Percentiles rank a stretch among this genome's conserved stretches.
Evolutionary conservation across 1,140 invertebrate genomes (phyloP).

Genomic region (Grapholita molesta): DNA sequence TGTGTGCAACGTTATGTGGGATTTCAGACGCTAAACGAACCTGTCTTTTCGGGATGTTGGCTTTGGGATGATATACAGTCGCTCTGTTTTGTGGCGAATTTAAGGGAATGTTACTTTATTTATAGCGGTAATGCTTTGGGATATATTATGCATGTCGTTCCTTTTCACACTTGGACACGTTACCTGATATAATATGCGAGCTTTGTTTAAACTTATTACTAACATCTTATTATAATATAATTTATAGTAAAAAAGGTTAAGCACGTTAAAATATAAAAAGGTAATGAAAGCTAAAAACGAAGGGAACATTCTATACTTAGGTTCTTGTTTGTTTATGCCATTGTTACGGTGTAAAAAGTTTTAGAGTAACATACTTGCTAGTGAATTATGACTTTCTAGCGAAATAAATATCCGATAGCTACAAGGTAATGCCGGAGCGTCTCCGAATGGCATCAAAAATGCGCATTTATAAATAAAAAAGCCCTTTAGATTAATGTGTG

Average conservation of each 20-base stretch:
- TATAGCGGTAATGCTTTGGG: not conserved
- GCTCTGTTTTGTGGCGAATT: not conserved
- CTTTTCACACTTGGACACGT: not conserved
- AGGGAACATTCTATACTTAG: too few species aligned
- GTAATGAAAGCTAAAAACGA: too few species aligned
- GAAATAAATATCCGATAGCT: too few species aligned
- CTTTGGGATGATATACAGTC: not conserved
- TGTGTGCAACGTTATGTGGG: not conserved
- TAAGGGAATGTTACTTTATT: not conserved
- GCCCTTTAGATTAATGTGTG: not conserved
- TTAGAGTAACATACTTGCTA: too few species aligned
- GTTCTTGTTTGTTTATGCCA: too few species aligned
- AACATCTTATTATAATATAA: too few species aligned
- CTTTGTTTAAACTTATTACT: too few species aligned
- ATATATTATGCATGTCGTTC: not conserved
- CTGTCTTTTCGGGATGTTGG: not conserved
- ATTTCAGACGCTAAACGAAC: not conserved
- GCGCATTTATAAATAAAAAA: not conserved
- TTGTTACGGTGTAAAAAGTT: too few species aligned
- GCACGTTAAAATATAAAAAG: too few species aligned
- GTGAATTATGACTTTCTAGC: too few species aligned
- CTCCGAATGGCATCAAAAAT: not conserved
- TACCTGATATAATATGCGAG: not conserved
- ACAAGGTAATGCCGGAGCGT: not conserved
- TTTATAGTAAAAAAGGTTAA: too few species aligned